Evolutionary conservation across 2,888 invertebrate species (phyloP).

Genomic region (Drosophila melanosoma): DNA sequence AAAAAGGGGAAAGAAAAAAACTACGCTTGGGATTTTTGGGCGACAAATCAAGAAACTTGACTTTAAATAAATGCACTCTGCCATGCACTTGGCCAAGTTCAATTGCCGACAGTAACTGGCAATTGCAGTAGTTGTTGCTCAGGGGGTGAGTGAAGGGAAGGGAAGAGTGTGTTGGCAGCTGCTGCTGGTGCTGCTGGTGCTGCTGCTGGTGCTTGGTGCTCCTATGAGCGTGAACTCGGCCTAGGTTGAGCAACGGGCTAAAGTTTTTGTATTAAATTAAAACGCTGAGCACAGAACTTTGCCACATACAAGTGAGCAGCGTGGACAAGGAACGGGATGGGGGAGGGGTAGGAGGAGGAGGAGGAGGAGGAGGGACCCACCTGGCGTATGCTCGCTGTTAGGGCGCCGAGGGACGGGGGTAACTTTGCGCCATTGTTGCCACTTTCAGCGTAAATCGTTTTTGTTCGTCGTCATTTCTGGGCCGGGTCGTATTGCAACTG

Average conservation of each 20-base stretch:
- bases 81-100: slow-evolving; percentile 55
- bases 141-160: no score
- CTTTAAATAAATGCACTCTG: slow-evolving; percentile 77
- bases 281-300: slow-evolving; percentile 73
- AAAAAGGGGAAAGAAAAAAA: background rate
- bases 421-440: slow-evolving; percentile 70
- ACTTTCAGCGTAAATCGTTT: slow-evolving; percentile 76
- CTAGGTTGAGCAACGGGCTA: slow-evolving; percentile 48
- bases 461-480: slow-evolving; percentile 46
- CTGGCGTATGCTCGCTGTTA: slow-evolving; percentile 59
- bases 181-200: slow-evolving; percentile 15
- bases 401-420: slow-evolving; percentile 6
- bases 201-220: slow-evolving; percentile 20
- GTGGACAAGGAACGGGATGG: background rate
- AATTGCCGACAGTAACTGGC: slow-evolving; percentile 37
- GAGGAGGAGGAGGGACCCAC: slow-evolving; percentile 22
- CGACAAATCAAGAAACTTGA: slow-evolving; percentile 76
- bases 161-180: slow-evolving; percentile 1
- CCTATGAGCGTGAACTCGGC: slow-evolving; percentile 46
- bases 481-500: slow-evolving; percentile 69
- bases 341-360: no score
- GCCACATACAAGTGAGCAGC: slow-evolving; percentile 27
- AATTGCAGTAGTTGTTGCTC: background rate
- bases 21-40: slow-evolving; percentile 49
- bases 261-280: slow-evolving; percentile 81